Percentiles rank a stretch among this genome's conserved stretches.
phyloP scores from a whole-genome alignment of 2,797 vertebrate species.

The Syngnathus acus region DNA sequence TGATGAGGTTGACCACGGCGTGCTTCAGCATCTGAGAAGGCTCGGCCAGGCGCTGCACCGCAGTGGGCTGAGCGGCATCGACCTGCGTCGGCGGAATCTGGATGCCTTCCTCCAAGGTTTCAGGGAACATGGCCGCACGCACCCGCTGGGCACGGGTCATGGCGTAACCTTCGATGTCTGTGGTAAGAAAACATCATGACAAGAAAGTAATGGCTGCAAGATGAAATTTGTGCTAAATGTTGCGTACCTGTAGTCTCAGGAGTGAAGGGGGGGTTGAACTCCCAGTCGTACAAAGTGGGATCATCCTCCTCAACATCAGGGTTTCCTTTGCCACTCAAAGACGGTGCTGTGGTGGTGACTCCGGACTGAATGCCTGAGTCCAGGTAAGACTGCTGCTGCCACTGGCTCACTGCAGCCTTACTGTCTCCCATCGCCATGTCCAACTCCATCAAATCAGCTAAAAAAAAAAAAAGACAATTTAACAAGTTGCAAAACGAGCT shows the following conservation, averaged over 20 bases:
- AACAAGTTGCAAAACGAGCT: too few species aligned
- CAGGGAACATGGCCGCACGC: constrained; percentile 96
- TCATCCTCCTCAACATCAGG: constrained; percentile 95
- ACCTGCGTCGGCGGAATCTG: constrained; percentile 94
- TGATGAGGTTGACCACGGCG: constrained; percentile 96
- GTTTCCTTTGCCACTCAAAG: constrained; percentile 93
- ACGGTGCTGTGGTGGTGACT: constrained; percentile 95
- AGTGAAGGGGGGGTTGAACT: constrained; percentile 93
- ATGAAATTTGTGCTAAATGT: background rate
- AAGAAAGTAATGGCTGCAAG: background rate
- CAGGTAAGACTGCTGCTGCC: constrained; percentile 97
- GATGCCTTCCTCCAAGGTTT: constrained; percentile 94
- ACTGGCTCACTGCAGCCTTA: constrained; percentile 92
- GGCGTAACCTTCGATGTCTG: constrained; percentile 94
- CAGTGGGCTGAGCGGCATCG: constrained; percentile 90
- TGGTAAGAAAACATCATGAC: background rate
- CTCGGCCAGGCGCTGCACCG: constrained; percentile 93
- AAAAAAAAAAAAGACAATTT: background rate
- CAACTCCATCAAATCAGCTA: constrained; percentile 98
- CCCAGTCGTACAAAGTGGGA: constrained; percentile 93
- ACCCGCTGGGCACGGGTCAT: constrained; percentile 98
- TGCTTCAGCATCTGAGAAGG: constrained; percentile 99
- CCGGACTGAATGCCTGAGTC: constrained; percentile 98
- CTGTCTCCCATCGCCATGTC: constrained; percentile 99
- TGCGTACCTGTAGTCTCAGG: constrained; percentile 86